A percentile compares a stretch with the other conserved stretches of the same genome.
These are phyloP conservation scores for Odontamblyopus lacepedii DNA, from an alignment of 2,797 vertebrate species.

Conservation along the genomic window DNA sequence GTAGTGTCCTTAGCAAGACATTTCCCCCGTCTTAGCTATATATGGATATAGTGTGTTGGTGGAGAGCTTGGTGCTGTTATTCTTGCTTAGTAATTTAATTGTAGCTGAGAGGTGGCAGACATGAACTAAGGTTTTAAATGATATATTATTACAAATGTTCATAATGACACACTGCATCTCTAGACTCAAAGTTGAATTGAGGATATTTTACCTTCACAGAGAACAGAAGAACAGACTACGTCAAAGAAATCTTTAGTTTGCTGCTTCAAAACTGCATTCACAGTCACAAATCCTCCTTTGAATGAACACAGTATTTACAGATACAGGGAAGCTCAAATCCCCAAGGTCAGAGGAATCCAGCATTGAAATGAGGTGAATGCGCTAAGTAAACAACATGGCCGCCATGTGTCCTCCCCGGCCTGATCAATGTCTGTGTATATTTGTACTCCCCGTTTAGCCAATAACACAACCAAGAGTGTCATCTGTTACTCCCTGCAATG, in stretches of 20 bases:
- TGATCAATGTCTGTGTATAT: slow-evolving; percentile 50
- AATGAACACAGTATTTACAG: slow-evolving; percentile 13
- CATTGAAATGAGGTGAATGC: slow-evolving; percentile 24
- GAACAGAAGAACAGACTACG: neutral
- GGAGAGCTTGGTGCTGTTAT: no score
- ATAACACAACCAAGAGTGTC: slow-evolving; percentile 30
- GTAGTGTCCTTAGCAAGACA: neutral
- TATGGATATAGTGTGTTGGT: no score
- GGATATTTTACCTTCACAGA: slow-evolving; percentile 14
- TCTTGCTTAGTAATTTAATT: no score
- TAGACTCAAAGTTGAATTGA: slow-evolving; percentile 14
- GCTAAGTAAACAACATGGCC: slow-evolving; percentile 36
- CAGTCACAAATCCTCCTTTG: slow-evolving; percentile 27
- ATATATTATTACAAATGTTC: neutral
- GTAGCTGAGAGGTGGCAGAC: no score
- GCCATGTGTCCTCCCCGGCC: slow-evolving; percentile 34
- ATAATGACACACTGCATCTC: neutral
- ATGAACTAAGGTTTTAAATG: neutral
- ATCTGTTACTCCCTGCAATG: slow-evolving; percentile 48
- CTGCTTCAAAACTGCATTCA: slow-evolving; percentile 5
- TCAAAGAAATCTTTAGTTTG: slow-evolving; percentile 9
- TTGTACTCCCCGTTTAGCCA: slow-evolving; percentile 35
- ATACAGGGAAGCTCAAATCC: slow-evolving; percentile 18
- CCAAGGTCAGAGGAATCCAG: slow-evolving; percentile 36
- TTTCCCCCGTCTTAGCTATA: neutral